A percentile compares a stretch with the other conserved stretches of the same genome.
Evolutionary conservation across 2,797 vertebrate species (phyloP).

Genomic region (Rhadinocentrus ornatus): DNA sequence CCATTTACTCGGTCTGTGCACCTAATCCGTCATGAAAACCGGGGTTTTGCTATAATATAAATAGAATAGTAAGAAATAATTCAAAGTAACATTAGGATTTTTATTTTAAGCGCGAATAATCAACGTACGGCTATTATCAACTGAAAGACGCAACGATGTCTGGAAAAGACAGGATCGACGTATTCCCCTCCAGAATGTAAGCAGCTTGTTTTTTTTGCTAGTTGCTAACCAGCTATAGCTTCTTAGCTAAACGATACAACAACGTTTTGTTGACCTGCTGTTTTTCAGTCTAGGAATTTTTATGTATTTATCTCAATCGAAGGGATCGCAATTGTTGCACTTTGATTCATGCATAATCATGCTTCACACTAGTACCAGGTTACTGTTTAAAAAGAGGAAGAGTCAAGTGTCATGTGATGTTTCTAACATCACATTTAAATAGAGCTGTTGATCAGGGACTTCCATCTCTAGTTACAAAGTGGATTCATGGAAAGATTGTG

Average conservation of each 20-base stretch:
- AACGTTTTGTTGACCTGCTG: background rate
- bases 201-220: slow-evolving; percentile 71
- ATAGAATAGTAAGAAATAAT: background rate
- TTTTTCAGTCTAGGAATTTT: background rate
- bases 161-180: slow-evolving; percentile 94
- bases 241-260: background rate
- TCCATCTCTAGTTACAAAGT: background rate
- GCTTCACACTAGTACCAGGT: background rate
- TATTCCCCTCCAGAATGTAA: slow-evolving; percentile 98
- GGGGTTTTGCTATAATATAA: background rate
- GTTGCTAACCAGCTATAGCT: slow-evolving; percentile 46
- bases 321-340: background rate
- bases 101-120: background rate
- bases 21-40: slow-evolving; percentile 43
- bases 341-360: background rate
- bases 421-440: slow-evolving; percentile 25
- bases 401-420: slow-evolving; percentile 75
- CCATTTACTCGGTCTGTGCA: slow-evolving; percentile 19
- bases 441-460: slow-evolving; percentile 44
- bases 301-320: background rate
- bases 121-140: slow-evolving; percentile 24
- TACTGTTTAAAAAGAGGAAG: slow-evolving; percentile 74
- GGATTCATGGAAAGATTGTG: background rate
- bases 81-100: background rate
- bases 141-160: slow-evolving; percentile 87